phyloP scores from a whole-genome alignment of 2,797 vertebrate species.

The Artibeus jamaicensis region DNA sequence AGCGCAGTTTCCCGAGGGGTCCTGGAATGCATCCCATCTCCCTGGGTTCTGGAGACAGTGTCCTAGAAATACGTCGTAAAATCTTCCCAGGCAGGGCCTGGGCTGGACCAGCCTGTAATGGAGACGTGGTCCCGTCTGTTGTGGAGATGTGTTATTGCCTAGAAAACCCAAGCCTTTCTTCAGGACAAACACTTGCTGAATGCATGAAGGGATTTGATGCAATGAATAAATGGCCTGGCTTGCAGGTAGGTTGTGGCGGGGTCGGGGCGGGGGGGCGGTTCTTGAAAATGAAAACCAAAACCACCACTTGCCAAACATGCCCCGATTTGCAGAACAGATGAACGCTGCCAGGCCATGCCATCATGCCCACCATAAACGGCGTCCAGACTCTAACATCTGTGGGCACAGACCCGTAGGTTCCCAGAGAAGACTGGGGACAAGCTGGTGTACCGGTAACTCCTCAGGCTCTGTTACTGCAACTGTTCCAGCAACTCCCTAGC shows the following conservation, averaged over 20 bases:
- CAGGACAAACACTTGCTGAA: not conserved
- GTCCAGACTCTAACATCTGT: not conserved
- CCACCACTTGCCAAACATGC: not conserved
- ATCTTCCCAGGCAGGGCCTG: not conserved
- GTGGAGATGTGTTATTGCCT: not conserved
- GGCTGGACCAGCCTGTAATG: not conserved
- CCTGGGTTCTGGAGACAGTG: not conserved
- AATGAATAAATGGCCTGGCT: not conserved
- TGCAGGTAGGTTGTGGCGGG: not conserved
- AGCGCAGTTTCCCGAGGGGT: not conserved
- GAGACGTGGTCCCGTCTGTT: not conserved
- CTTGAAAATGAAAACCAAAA: not conserved
- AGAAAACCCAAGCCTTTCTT: not conserved
- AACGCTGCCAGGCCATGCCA: not conserved
- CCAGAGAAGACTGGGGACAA: not conserved
- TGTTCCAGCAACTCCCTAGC: not conserved
- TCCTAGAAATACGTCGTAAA: not conserved
- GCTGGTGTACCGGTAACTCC: not conserved
- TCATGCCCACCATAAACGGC: fast-evolving
- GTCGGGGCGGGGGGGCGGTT: not conserved
- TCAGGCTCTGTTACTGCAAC: not conserved
- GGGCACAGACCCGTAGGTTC: not conserved
- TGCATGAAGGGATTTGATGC: not conserved
- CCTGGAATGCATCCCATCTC: not conserved
- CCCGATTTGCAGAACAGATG: not conserved